Base-by-base conservation (phyloP, 1,140 invertebrate species). In the Drosophila ogumai region DNA sequence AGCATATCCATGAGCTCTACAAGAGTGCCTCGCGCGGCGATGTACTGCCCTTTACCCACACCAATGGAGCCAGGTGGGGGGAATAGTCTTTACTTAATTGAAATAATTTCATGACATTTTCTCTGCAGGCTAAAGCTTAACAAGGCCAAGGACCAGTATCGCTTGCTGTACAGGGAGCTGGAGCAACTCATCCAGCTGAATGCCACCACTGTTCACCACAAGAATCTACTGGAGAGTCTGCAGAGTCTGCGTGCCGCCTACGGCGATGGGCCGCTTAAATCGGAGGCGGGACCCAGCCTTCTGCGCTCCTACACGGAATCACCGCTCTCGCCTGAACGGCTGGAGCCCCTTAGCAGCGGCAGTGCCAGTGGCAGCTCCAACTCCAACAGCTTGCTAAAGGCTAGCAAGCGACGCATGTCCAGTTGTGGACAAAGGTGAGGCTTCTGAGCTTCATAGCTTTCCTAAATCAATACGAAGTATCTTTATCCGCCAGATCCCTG, bases 101-200 rank as follows among this genome's bases (percentile, higher is more conserved):
- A 12, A 31, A 9, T 17, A 19, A 15, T 49, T 25, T 9, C 2
- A 17, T 44, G 2, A 54, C n/a, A 9, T 22, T 41, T 52, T 3
- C 13, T 19, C 7, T 31, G 22, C 13, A 78, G 63, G 64, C 46
- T 73, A 44, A 7, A 95, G 95, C 38, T n/a, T 3, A 59, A 63
- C 82, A 94, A 94, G 19, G 93, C 94, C 34, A 95, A 96, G 44
- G 98, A 99, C 82, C 97, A 98, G 81, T 99, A 98, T 93, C 94
- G 96, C 59, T 94, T 97, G 47, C 94, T 99, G 87, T 99, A 98
- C 96, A 94, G 94, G 43, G 98, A 99, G 91, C 91, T 99, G 32
- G 98, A 99, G 93, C 95, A 95, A 12, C 95, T 98, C 60, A 92
- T 99, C 0, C 95, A 96, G 61, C 95, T 95, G 8, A 96, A 98